Evolutionary conservation across 2,113 vertebrate species (phyloP), one percentile per base, ranked within the genome.

Genomic region (Seriola dumerili): DNA sequence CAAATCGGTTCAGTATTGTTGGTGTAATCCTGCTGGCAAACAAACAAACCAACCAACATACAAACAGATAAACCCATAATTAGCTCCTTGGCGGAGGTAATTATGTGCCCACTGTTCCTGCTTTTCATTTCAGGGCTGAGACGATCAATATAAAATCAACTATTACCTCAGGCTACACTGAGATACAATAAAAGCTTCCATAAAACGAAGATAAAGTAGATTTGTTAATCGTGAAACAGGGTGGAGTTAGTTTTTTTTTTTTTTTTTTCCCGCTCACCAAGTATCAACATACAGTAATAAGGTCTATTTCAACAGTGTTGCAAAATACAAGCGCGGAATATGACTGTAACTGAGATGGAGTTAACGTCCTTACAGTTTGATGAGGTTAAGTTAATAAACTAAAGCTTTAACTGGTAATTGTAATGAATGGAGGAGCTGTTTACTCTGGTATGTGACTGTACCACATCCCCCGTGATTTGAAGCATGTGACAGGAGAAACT

Each of bases 401-500:
- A 25, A 44, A n/a, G 8, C 61, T 72, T 75, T 5, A 4, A 23
- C 13, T n/a, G 5, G 34, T 75, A 16, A 44, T 25, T 59, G 21
- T 9, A 32, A 25, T 71, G 32, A 81, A 85, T 10, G 40, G 81
- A 78, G 14, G 50, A 71, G 58, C 62, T 44, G 62, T 78, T 76
- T 50, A 34, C 42, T 78, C 34, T n/a, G 44, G 5, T 25, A 13
- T 73, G 58, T 36, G 25, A 36, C 16, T 40, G 6, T 4, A 5
- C 21, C 1, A 23, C 54, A 80, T 72, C 66, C 69, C 46, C 64
- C 36, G 7, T 44, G 67, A 91, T 83, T 14, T 57, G 19, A 78
- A 86, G 52, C 83, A 84, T 74, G 79, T 63, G 73, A 77, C 19
- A 4, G 23, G 5, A 66, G 38, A 71, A 77, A 82, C 72, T 8